Conservation (phyloP, 1,140 invertebrate species). For the Dendroctonus ponderosae region DNA sequence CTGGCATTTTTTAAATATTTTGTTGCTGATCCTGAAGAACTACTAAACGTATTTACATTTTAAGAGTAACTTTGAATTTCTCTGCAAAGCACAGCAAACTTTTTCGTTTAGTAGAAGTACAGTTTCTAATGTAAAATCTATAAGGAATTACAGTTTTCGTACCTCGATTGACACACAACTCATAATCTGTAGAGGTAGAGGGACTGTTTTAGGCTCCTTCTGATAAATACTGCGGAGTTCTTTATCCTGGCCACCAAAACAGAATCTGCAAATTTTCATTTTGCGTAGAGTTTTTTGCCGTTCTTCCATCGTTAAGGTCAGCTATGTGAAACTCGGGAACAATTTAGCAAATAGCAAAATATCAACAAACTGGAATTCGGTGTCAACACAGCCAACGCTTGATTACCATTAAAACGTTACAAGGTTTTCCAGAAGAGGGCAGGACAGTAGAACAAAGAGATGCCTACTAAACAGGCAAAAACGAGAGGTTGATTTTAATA, state of each 20-base stretch:
- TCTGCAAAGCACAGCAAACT: constrained; percentile 11
- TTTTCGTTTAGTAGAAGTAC: constrained; percentile 16
- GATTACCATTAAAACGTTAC: no score
- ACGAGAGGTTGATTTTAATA: no score
- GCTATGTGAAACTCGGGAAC: background rate
- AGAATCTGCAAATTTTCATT: constrained; percentile 71
- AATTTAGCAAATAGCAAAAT: no score
- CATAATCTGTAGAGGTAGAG: constrained; percentile 70
- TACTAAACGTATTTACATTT: no score
- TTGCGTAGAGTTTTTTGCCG: constrained; percentile 49
- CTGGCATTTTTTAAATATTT: no score
- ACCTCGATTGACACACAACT: constrained; percentile 72
- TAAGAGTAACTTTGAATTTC: no score
- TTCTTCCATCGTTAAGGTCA: constrained; percentile 24
- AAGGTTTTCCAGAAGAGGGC: no score
- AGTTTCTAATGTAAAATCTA: constrained; percentile 7
- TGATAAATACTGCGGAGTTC: constrained; percentile 66
- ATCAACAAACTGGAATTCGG: no score
- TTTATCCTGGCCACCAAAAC: constrained; percentile 59
- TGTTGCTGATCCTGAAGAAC: no score
- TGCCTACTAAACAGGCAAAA: no score
- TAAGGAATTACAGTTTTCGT: constrained; percentile 27
- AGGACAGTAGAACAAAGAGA: no score
- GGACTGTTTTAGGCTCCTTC: constrained; percentile 55
- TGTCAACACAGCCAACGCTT: no score